Percentiles rank a stretch among this genome's conserved stretches.
These are phyloP conservation scores for Chelonoidis abingdonii DNA, from an alignment of 2,113 vertebrate species.

Conservation along the genomic window DNA sequence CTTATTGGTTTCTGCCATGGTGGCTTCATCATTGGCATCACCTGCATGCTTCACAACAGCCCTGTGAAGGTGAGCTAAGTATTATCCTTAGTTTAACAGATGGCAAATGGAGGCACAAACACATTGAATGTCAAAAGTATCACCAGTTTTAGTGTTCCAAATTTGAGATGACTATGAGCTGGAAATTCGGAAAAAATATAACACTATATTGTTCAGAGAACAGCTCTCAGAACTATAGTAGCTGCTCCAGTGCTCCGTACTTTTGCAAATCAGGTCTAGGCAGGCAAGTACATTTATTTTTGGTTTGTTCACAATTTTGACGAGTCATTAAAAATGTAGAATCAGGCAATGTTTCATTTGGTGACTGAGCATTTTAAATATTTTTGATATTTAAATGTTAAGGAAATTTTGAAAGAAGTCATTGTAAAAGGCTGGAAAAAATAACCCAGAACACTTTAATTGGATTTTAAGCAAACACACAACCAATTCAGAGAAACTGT, in stretches of 20 bases:
- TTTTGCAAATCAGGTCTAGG: background rate
- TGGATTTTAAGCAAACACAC: background rate
- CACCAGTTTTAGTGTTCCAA: background rate
- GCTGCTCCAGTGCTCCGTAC: background rate
- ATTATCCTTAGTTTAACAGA: background rate
- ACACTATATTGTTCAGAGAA: background rate
- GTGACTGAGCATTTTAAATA: background rate
- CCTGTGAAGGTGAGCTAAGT: background rate
- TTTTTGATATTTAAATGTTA: background rate
- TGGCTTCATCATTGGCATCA: background rate
- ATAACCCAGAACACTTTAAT: background rate
- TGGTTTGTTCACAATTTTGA: background rate
- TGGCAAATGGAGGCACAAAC: background rate
- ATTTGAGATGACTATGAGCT: background rate
- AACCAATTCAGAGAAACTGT: background rate
- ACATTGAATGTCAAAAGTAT: background rate
- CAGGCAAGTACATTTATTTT: background rate
- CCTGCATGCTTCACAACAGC: rapidly evolving
- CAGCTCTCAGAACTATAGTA: background rate
- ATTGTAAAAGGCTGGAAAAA: background rate
- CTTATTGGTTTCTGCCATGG: background rate
- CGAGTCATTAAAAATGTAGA: background rate
- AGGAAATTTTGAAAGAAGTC: background rate
- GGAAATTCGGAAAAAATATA: background rate
- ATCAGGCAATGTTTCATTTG: background rate